Conservation (phyloP, 2,113 vertebrate species). For the Osmerus mordax region DNA sequence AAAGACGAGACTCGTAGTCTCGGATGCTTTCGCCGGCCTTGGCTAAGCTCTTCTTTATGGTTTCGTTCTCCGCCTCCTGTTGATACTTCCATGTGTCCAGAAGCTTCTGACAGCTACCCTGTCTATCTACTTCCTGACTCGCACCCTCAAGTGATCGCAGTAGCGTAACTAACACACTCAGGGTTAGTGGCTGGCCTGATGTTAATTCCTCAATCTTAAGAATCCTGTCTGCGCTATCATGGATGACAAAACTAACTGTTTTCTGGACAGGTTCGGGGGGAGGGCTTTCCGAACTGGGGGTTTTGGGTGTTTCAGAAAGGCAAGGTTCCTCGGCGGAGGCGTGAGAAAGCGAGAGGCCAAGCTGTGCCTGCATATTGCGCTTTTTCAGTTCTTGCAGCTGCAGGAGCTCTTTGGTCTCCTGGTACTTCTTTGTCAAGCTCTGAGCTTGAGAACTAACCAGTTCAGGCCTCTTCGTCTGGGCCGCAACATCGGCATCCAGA, state of each 20-base stretch:
- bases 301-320: conserved; percentile 61
- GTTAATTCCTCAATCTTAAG: conserved; percentile 67
- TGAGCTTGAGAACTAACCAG: conserved; percentile 82
- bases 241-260: conserved; percentile 56
- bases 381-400: conserved; percentile 81
- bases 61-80: conserved; percentile 71
- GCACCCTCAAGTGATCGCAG: conserved; percentile 50
- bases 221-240: conserved; percentile 64
- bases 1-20: conserved; percentile 68
- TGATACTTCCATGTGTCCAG: conserved; percentile 67
- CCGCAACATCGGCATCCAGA: conserved; percentile 76
- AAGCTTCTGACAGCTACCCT: conserved; percentile 58
- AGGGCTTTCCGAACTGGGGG: conserved; percentile 45
- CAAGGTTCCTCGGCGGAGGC: conserved; percentile 65
- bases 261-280: conserved; percentile 60
- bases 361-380: conserved; percentile 80
- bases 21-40: conserved; percentile 70
- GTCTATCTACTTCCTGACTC: conserved; percentile 46
- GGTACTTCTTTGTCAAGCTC: conserved; percentile 82
- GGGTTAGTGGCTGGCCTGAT: conserved; percentile 54
- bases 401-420: conserved; percentile 82
- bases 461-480: conserved; percentile 78
- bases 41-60: conserved; percentile 61
- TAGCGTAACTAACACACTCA: conserved; percentile 61
- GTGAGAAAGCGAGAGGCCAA: conserved; percentile 75